Base-by-base conservation (phyloP, 2,888 invertebrate species). In the Sympetrum striolatum region DNA sequence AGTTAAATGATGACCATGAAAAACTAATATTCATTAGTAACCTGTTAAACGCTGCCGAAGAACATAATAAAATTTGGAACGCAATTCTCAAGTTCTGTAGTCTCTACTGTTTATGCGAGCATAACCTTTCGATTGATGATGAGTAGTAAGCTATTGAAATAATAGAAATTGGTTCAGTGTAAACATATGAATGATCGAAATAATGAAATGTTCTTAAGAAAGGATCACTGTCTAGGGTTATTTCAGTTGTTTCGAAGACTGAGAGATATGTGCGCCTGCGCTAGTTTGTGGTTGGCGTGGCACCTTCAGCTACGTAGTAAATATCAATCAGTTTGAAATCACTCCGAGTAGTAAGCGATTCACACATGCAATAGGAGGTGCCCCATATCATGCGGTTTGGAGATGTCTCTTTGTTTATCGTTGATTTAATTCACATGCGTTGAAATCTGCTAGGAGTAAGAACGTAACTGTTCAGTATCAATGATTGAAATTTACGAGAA, bases 261-360 rank as follows among this genome's bases (percentile, higher is more conserved):
- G 48, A 18, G n/a, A 44, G 44, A 31, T 12, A 60, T 86, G 31
- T 60, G 86, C 86, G 86, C 86, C n/a, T 86, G 86, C 86, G 86
- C 86, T 22, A 35, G n/a, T n/a, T 35, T 37, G 37, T 37, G 86
- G 86, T 86, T 86, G 60, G 60, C 58, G 86, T 86, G 86, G 60
- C 86, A 86, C n/a, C 86, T 60, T 86, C 39, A 37, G 60, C 60
- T 86, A 86, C 86, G 86, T 86, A 64, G 86, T 37, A n/a, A 86
- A 22, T 53, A 58, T 81, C 48, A 48, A 73, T 73, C 73, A 73
- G 73, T 73, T 73, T 73, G 73, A 73, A 73, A 73, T 73, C 73
- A 31, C 73, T 18, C 14, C 73, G 31, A 31, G 25, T 73, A 73
- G 73, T 73, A 25, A 10, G 73, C 31, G 25, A 73, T 31, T 73